Conservation (phyloP, 2,797 vertebrate genomes). For the Danio tinwini region DNA sequence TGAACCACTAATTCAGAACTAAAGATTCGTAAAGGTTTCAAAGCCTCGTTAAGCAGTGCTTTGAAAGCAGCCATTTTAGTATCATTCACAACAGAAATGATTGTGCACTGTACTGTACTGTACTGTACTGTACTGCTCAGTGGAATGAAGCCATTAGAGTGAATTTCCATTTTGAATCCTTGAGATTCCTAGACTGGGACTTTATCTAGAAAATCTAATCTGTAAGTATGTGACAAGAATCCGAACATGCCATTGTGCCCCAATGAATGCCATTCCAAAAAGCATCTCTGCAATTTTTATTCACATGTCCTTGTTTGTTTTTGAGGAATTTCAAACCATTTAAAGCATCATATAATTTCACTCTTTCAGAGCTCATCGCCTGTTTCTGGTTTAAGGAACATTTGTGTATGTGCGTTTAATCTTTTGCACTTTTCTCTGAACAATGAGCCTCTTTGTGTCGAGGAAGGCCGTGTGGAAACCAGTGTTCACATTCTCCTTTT, state of each 20-base stretch:
- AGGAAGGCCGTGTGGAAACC: constrained; percentile 42
- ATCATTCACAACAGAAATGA: too few relatives aligned
- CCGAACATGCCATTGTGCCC: not conserved
- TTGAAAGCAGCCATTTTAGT: too few relatives aligned
- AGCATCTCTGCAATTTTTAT: not conserved
- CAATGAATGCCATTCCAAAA: not conserved
- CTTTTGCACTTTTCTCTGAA: constrained; percentile 52
- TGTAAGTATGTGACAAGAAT: not conserved
- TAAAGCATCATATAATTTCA: constrained; percentile 66
- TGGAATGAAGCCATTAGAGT: not conserved
- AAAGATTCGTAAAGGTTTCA: too few relatives aligned
- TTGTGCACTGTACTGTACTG: too few relatives aligned
- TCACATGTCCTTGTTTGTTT: not conserved
- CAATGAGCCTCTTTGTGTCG: constrained; percentile 61
- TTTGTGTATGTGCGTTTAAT: constrained; percentile 21
- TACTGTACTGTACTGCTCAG: too few relatives aligned
- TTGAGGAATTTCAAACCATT: constrained; percentile 1
- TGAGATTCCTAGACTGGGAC: too few relatives aligned
- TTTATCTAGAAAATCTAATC: not conserved
- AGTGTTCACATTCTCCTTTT: constrained; percentile 14
- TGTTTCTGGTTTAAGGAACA: constrained; percentile 22
- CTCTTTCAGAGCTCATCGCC: constrained; percentile 44
- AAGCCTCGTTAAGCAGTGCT: too few relatives aligned
- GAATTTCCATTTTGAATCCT: not conserved
- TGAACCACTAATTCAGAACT: too few relatives aligned